Evolutionary conservation across 2,113 vertebrate genomes (phyloP).

Genomic region (Oreochromis niloticus): DNA sequence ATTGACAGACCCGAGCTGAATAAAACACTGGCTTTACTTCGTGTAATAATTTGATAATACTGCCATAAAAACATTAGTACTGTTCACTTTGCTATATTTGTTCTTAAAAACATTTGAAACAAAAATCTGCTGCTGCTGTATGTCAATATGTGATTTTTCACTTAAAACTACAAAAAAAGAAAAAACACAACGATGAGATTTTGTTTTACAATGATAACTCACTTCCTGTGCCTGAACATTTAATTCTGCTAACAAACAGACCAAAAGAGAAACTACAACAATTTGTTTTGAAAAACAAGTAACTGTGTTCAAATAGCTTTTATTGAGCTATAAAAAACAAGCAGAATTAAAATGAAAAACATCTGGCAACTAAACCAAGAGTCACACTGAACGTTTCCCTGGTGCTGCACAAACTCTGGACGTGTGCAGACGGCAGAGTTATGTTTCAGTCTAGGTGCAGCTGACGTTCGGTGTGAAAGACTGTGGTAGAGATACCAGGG

Average conservation of each 20-base stretch:
- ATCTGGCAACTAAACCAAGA: background rate
- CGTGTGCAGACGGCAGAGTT: background rate
- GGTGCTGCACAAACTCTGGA: background rate
- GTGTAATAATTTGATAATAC: background rate
- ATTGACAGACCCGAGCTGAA: background rate
- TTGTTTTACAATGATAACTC: rapidly evolving
- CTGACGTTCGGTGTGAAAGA: background rate
- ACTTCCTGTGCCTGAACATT: background rate
- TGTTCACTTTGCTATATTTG: background rate
- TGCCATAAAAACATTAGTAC: background rate
- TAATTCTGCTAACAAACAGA: background rate
- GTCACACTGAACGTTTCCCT: background rate
- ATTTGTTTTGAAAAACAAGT: background rate
- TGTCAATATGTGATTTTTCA: rapidly evolving
- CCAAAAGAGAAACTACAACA: rapidly evolving
- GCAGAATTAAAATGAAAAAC: background rate
- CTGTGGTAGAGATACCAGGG: background rate
- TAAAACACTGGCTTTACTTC: background rate
- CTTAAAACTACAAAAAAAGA: background rate
- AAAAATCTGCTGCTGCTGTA: background rate
- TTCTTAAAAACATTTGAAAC: background rate
- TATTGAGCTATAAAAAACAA: background rate
- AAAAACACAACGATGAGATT: background rate
- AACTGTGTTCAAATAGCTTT: background rate
- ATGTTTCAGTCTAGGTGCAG: background rate